Conservation (phyloP, 2,797 vertebrate species). For the Bufotes viridis region DNA sequence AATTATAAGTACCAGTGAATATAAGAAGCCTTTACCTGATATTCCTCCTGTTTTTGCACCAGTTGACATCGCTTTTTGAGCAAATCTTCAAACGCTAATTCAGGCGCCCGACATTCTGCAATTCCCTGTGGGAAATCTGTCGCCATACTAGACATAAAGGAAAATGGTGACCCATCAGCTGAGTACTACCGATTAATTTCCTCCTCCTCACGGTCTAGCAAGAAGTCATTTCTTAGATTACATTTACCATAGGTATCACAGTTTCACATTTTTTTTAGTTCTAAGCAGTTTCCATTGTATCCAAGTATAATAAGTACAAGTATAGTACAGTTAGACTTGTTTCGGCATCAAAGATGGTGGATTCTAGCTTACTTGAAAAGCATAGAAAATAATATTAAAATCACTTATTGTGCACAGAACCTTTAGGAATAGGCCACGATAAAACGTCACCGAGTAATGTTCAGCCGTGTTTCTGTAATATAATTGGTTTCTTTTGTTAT, state of each 20-base stretch:
- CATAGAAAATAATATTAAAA: too few species aligned
- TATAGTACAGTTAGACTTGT: neutral
- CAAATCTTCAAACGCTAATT: constrained; percentile 84
- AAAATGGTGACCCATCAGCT: neutral
- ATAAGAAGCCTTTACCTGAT: constrained; percentile 74
- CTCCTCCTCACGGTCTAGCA: neutral
- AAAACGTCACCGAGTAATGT: too few species aligned
- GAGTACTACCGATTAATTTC: neutral
- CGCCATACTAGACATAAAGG: constrained; percentile 76
- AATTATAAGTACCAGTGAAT: neutral
- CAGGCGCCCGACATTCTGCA: constrained; percentile 77
- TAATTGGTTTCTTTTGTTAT: too few species aligned
- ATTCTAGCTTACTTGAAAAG: neutral
- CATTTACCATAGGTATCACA: neutral
- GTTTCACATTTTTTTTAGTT: neutral
- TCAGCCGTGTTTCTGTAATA: too few species aligned
- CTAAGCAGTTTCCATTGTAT: neutral
- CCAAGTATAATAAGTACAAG: neutral
- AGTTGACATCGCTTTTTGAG: constrained; percentile 78
- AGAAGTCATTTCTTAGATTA: neutral
- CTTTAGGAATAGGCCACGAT: neutral
- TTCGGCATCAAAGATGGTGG: neutral
- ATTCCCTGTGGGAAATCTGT: constrained; percentile 79
- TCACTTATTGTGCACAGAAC: too few species aligned
- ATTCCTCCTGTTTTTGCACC: constrained; percentile 81